Evolutionary conservation across 2,888 invertebrate species (phyloP).

Genomic region (Tanytarsus gracilentus): DNA sequence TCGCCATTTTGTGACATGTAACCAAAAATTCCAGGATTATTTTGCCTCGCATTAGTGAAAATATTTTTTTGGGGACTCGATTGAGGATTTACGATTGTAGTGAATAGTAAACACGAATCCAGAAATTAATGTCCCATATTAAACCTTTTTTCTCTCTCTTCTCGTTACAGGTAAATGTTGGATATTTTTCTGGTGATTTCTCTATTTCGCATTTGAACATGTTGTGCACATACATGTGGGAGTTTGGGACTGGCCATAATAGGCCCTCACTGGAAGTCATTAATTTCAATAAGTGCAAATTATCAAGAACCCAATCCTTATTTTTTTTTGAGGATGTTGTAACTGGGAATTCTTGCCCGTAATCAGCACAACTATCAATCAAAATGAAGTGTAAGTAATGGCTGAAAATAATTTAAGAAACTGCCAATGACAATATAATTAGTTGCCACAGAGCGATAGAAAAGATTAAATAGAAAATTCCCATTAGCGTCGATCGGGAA

Average conservation of each 20-base stretch:
- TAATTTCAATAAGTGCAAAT: slow-evolving; percentile 24
- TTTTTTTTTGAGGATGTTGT: too few relatives aligned
- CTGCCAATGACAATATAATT: slow-evolving; percentile 28
- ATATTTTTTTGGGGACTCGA: too few relatives aligned
- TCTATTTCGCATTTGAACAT: too few relatives aligned
- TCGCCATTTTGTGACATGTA: too few relatives aligned
- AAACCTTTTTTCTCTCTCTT: slow-evolving; percentile 4
- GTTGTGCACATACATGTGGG: too few relatives aligned
- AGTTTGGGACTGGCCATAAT: neutral
- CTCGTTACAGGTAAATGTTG: slow-evolving; percentile 19
- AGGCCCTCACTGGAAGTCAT: slow-evolving; percentile 10
- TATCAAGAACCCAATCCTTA: neutral
- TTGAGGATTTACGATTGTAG: too few relatives aligned
- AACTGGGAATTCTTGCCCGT: too few relatives aligned
- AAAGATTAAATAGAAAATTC: neutral
- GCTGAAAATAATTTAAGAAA: neutral
- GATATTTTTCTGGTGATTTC: too few relatives aligned
- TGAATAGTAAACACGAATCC: too few relatives aligned
- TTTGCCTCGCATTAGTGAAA: too few relatives aligned
- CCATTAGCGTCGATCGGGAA: neutral
- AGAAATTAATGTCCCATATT: slow-evolving; percentile 14
- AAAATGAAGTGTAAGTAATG: neutral
- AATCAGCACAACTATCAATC: too few relatives aligned
- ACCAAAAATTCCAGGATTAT: too few relatives aligned
- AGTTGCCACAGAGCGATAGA: slow-evolving; percentile 2